Percentiles rank a stretch among this genome's conserved stretches.
Evolutionary conservation across 2,888 invertebrate genomes (phyloP).

Genomic region (Julus scandinavius): DNA sequence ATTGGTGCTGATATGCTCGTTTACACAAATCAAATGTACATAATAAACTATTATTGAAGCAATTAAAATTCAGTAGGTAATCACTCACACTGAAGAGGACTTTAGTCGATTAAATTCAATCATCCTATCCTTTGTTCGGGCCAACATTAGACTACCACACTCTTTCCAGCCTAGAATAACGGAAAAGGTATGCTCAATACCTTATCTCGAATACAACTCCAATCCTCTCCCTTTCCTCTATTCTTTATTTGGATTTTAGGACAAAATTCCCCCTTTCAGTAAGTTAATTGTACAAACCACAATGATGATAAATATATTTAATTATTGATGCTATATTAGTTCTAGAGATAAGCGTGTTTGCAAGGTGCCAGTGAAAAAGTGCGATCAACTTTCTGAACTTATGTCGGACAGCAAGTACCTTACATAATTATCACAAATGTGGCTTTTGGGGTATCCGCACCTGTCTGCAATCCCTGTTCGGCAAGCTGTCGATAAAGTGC

Average conservation of each 20-base stretch:
- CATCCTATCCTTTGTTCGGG: slow-evolving; percentile 86
- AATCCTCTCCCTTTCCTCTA: too few relatives aligned
- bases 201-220: too few relatives aligned
- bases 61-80: slow-evolving; percentile 33
- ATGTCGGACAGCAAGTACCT: too few relatives aligned
- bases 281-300: too few relatives aligned
- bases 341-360: too few relatives aligned
- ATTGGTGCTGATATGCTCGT: not conserved
- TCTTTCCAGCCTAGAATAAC: slow-evolving; percentile 81
- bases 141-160: slow-evolving; percentile 88
- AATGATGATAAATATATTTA: too few relatives aligned
- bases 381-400: too few relatives aligned
- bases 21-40: not conserved
- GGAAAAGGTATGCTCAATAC: not conserved
- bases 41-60: not conserved
- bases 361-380: too few relatives aligned
- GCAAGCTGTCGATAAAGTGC: slow-evolving; percentile 79
- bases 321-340: too few relatives aligned
- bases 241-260: not conserved
- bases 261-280: not conserved
- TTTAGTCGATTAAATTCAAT: slow-evolving; percentile 84
- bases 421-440: too few relatives aligned
- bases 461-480: slow-evolving; percentile 77
- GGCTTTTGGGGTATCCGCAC: slow-evolving; percentile 55
- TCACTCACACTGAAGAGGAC: slow-evolving; percentile 73